A percentile compares a stretch with the other conserved stretches of the same genome.
Conservation (phyloP, 2,797 vertebrate species). For the Leptodactylus fallax region DNA sequence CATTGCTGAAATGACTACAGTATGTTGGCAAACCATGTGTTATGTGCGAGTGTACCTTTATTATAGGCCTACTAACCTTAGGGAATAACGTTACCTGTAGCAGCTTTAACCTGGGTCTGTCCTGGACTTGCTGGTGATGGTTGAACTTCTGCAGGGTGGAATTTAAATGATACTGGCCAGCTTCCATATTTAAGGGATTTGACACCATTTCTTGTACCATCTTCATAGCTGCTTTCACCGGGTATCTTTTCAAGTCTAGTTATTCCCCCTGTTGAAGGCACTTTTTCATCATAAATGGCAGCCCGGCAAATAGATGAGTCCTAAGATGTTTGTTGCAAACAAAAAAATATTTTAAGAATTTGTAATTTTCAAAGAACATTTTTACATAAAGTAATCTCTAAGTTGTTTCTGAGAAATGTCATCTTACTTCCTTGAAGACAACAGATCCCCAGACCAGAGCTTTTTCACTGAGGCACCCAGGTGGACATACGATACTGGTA, state of each 20-base stretch:
- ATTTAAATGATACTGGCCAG: conserved; percentile 25
- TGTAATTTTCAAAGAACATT: no score
- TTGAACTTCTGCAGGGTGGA: not conserved
- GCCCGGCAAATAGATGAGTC: conserved; percentile 33
- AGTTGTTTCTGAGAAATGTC: no score
- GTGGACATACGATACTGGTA: conserved; percentile 13
- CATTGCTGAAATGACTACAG: no score
- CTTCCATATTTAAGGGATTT: conserved; percentile 4
- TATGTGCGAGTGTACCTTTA: not conserved
- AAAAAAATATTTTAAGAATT: not conserved
- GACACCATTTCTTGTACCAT: conserved; percentile 8
- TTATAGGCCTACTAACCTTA: not conserved
- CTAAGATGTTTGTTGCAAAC: not conserved
- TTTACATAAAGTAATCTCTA: no score
- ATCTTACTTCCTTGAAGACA: conserved; percentile 34
- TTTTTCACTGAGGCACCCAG: not conserved
- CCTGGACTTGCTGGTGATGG: not conserved
- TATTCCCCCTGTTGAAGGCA: not conserved
- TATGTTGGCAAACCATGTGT: not conserved
- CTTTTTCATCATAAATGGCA: not conserved
- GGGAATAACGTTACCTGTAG: not conserved
- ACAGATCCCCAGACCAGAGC: conserved; percentile 12
- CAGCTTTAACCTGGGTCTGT: not conserved
- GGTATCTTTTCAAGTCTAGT: not conserved
- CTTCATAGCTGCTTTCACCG: not conserved